Evolutionary conservation across 2,797 vertebrate species (phyloP), one percentile per base, ranked within the genome.

Genomic region (Ctenochaetus hawaiiensis): DNA sequence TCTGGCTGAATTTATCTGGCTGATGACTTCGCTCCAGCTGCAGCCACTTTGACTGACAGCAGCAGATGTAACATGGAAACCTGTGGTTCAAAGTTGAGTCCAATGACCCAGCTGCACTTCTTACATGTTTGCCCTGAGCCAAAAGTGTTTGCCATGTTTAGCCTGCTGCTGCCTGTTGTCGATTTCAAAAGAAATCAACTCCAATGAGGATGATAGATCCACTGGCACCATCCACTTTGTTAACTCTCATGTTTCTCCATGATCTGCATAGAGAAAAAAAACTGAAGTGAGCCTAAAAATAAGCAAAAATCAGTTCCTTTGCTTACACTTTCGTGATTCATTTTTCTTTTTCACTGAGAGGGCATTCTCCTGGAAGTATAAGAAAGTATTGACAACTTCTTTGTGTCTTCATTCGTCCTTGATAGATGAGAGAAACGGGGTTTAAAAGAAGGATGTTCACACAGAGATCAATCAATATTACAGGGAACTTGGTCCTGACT

Each of bases 401-500:
- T 41, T 70, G 57, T 70, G 59, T 77, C 60, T 70, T 52, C 65
- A 45, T 80, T 75, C 77, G 39, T 54, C 63, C 61, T 71, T 62
- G 70, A 74, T 57, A 76, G 66, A 68, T 51, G 65, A 68, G 57
- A 77, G 59, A 53, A 71, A 61, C 18, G 23, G 41, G 58, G 14
- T 62, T 73, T 67, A 34, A 20, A 68, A 67, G 78, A 64, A 49
- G 30, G 60, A 78, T 65, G 8, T 75, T 74, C 73, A 81, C 64
- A 60, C 77, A 62, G 81, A 77, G 82, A 84, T 85, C 68, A 78
- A 62, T 89, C 85, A 43, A 78, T 80, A 78, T 59, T 70, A 60
- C 77, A 65, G 75, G 52, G 63, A 83, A 79, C 66, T 39, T 54
- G 43, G 78, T 59, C 65, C 68, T 41, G 86, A 51, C 47, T 70